A percentile compares a stretch with the other conserved stretches of the same genome.
These are phyloP conservation scores for Mugil cephalus DNA, from an alignment of 2,113 vertebrate genomes.

Conservation along the genomic window DNA sequence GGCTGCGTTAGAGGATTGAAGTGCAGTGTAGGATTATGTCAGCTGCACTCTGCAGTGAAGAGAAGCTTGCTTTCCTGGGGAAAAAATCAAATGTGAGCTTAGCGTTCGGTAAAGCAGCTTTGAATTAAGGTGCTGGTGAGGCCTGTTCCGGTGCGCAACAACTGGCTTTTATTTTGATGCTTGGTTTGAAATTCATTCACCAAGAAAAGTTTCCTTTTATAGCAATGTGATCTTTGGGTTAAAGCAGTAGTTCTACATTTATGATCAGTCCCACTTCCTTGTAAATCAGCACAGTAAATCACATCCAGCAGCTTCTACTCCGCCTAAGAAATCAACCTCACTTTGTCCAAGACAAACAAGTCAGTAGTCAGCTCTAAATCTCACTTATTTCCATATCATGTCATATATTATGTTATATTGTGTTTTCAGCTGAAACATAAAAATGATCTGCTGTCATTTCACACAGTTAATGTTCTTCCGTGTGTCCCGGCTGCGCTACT, in stretches of 20 bases:
- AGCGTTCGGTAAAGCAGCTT: conserved; percentile 28
- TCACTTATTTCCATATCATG: no score
- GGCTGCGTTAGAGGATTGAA: conserved; percentile 72
- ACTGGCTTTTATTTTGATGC: background rate
- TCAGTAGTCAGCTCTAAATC: background rate
- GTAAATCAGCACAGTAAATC: background rate
- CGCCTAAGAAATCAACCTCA: background rate
- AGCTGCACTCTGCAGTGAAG: conserved; percentile 41
- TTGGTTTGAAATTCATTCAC: background rate
- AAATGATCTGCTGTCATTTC: background rate
- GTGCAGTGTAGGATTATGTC: conserved; percentile 72
- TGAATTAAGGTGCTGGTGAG: background rate
- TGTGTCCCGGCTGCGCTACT: background rate
- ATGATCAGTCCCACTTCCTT: background rate
- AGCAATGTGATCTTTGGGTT: background rate
- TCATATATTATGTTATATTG: no score
- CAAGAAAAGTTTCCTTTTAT: background rate
- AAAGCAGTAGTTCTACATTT: background rate
- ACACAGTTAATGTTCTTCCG: background rate
- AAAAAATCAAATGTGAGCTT: conserved; percentile 9
- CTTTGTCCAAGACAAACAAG: no score
- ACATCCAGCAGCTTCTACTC: background rate
- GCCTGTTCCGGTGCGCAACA: background rate
- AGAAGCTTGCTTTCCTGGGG: conserved; percentile 18
- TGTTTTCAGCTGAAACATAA: background rate